Base-by-base conservation (phyloP, 1,140 invertebrate species). In the Brachystomella parvula region DNA sequence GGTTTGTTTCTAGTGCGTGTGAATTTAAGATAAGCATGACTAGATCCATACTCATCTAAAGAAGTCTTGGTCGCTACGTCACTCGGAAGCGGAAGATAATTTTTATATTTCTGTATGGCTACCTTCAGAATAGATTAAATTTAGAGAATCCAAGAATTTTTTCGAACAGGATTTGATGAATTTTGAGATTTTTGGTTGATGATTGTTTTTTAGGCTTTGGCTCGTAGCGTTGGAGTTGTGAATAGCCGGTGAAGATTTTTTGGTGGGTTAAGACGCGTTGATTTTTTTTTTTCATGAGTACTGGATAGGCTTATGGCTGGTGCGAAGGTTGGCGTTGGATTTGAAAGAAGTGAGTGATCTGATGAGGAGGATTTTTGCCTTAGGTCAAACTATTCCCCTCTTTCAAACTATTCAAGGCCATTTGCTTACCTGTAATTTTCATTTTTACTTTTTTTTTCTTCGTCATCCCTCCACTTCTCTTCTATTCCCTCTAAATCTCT, bases 1-100 rank as follows among this genome's bases (percentile, higher is more conserved):
- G 68, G 74, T 74, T 53, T 69, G 74, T 70, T 72, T 74, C 74
- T 74, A 74, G 74, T 74, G 74, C 72, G 61, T 74, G 74, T 62
- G 31, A 39, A 3, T 53, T 26, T 19, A 19, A 24, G 26, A 21
- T 29, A 31, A 29, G 28, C 72, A 74, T 74, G 74, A 74, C 74
- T 74, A 74, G 74, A 74, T 74, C 74, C 74, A 74, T 74, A 74
- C 74, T 74, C 74, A 74, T 74, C 72, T 74, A 74, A 73, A 74
- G 74, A 71, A 69, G 71, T 72, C 71, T 47, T 58, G 58, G 64
- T 66, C 62, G 49, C 62, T 59, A 64, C 68, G 64, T 44, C 61
- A 49, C 65, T 47, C 59, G 9, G n/a, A n/a, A n/a, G n/a, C n/a
- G n/a, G n/a, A n/a, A n/a, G n/a, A n/a, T n/a, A n/a, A n/a, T n/a